Evolutionary conservation across 2,888 invertebrate species (phyloP), one percentile per base, ranked within the genome.

Genomic region (Cerceris rybyensis): DNA sequence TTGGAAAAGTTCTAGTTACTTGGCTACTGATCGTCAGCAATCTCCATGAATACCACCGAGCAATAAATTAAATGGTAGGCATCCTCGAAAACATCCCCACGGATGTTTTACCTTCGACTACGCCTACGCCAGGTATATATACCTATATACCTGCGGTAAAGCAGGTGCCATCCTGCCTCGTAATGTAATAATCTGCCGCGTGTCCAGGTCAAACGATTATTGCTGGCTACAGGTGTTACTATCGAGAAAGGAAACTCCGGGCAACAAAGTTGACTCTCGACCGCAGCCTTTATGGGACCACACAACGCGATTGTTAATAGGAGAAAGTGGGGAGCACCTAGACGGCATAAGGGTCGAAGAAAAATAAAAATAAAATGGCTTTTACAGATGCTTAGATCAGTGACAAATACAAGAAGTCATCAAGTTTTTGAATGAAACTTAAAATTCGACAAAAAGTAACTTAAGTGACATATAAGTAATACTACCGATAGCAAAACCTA

Each of bases 151-250:
- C 67, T 13, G 72, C 52, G 69, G 61, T 60, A 72, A 73, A 66
- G 78, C 79, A 79, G 79, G 73, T 79, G 78, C 78, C 69, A 55
- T 67, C 54, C 16, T 7, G 8, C 50, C 75, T n/a, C 17, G 78
- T 78, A 78, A 79, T 70, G 78, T 73, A 79, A 78, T 79, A 79
- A 79, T 78, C 79, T n/a, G 65, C 78, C 77, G 60, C 75, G 75
- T 78, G 77, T 60, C 66, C 78, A 63, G 79, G 79, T 79, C 73
- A 79, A 78, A 73, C 72, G 73, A 73, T 78, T 73, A 78, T 79
- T 70, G 57, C 69, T 73, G 61, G 69, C 69, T 79, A 79, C 79
- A 79, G 79, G 79, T 79, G 79, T 79, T 66, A 63, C 61, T 55
- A 71, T 78, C 71, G 71, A 16, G 55, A 59, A 39, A 76, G 70